A percentile compares a stretch with the other conserved stretches of the same genome.
Evolutionary conservation across 1,140 invertebrate genomes (phyloP).

Genomic region (Elysia chlorotica): DNA sequence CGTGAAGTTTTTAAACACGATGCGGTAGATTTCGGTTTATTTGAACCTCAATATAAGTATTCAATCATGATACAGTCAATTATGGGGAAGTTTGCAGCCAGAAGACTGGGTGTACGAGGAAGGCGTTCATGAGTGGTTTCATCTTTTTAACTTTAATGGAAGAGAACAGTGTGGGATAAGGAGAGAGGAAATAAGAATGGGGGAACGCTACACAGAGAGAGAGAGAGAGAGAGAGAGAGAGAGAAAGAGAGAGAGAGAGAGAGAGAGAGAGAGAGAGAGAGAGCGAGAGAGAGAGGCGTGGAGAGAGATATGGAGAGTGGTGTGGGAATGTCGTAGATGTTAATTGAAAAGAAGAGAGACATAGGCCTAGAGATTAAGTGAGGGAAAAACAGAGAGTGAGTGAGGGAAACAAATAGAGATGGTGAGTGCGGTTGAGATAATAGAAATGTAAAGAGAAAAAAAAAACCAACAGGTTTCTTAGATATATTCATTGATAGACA

Average conservation of each 20-base stretch:
- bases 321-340: not conserved
- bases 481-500: no score
- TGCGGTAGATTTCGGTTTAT: no score
- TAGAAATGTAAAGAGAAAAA: not conserved
- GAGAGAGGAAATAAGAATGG: slow-evolving; percentile 1
- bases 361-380: no score
- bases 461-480: no score
- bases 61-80: no score
- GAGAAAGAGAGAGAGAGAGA: slow-evolving; percentile 1
- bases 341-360: slow-evolving; percentile 3
- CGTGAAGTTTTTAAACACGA: no score
- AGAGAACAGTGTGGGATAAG: not conserved
- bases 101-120: no score
- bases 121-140: no score
- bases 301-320: not conserved
- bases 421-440: not conserved
- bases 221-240: not conserved
- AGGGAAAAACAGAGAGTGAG: not conserved
- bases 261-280: not conserved
- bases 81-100: no score
- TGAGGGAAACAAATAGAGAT: not conserved
- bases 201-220: no score
- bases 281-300: not conserved
- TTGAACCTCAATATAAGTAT: no score
- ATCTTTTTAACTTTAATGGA: no score